phyloP scores from a whole-genome alignment of 2,888 invertebrate genomes.

The Leuctra nigra region DNA sequence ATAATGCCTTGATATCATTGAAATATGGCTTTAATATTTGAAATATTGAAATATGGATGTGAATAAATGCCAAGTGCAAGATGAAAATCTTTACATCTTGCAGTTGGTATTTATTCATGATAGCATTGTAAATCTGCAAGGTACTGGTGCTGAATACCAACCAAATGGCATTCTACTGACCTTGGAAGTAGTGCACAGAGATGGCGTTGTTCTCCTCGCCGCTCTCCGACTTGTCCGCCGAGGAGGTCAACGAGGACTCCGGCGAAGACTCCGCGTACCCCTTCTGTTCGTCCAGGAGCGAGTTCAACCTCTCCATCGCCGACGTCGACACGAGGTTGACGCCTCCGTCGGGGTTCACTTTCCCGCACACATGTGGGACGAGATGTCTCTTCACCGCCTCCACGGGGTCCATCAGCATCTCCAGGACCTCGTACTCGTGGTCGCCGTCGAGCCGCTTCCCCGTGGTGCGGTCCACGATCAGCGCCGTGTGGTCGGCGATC shows the following conservation, averaged over 20 bases:
- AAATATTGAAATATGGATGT: too few species aligned
- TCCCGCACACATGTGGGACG: constrained; percentile 71
- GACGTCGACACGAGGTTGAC: constrained; percentile 10
- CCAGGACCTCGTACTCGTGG: constrained; percentile 15
- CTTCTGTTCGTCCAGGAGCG: not conserved
- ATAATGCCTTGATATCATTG: too few species aligned
- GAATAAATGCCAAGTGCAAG: too few species aligned
- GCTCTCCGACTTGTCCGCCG: not conserved
- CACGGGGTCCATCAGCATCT: constrained; percentile 56
- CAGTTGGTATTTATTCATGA: too few species aligned
- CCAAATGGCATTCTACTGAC: too few species aligned
- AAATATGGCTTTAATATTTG: too few species aligned
- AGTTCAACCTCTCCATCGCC: constrained; percentile 17
- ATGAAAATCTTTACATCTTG: too few species aligned
- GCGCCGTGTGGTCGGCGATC: not conserved
- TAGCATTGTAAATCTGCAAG: too few species aligned
- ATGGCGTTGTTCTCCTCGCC: constrained; percentile 12
- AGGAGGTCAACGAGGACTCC: constrained; percentile 5
- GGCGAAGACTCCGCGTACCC: constrained; percentile 12
- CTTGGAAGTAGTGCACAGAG: constrained; percentile 7
- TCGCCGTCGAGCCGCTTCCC: not conserved
- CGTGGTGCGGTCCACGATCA: not conserved
- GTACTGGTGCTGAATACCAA: too few species aligned
- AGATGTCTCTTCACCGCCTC: constrained; percentile 68
- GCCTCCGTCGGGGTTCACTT: constrained; percentile 38